Evolutionary conservation across 2,888 invertebrate genomes (phyloP).

Genomic region (Agapostemon virescens): DNA sequence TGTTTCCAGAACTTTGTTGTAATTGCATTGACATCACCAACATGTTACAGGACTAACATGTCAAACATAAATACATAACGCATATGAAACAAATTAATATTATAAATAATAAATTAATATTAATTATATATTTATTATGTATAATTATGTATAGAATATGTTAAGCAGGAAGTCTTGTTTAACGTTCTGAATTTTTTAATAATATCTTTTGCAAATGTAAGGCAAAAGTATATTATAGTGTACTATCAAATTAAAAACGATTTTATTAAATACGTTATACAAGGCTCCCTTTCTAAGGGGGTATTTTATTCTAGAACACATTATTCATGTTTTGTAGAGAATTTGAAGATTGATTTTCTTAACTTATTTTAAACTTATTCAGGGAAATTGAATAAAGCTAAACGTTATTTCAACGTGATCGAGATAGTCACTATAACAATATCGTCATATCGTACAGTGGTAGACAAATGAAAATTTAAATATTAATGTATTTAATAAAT

Average conservation of each 20-base stretch:
- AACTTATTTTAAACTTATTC: too few species aligned
- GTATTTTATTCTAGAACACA: neutral
- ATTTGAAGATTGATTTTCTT: too few species aligned
- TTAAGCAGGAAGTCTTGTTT: neutral
- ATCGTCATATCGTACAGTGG: too few species aligned
- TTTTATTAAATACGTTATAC: neutral
- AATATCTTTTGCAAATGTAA: neutral
- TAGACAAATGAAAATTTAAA: too few species aligned
- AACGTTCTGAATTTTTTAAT: neutral
- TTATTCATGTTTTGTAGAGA: neutral
- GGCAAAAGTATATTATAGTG: neutral
- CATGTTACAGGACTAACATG: slow-evolving; percentile 5
- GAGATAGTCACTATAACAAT: too few species aligned
- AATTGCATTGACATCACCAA: neutral
- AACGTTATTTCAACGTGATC: too few species aligned
- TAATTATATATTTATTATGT: neutral
- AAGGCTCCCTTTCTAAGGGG: neutral
- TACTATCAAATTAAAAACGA: neutral
- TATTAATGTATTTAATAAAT: too few species aligned
- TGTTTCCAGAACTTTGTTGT: neutral
- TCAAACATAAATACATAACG: neutral
- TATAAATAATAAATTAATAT: neutral
- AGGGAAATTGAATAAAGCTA: too few species aligned
- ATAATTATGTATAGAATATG: neutral
- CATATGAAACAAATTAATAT: neutral